Conservation (phyloP, 2,113 vertebrate species). For the Psittacus erithacus region DNA sequence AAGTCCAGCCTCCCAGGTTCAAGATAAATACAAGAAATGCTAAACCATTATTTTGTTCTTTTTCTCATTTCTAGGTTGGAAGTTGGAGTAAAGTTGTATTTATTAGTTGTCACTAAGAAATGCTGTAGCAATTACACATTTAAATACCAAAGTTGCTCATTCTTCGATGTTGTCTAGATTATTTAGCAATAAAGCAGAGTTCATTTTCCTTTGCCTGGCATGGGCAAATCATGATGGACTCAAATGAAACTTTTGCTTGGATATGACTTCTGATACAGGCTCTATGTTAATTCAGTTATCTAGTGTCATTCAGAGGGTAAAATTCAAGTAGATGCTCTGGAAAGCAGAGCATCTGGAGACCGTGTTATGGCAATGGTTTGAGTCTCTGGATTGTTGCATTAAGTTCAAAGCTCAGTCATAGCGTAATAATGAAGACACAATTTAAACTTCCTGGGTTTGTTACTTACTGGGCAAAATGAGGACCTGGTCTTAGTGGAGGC, state of each 20-base stretch:
- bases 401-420: not conserved
- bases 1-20: not conserved
- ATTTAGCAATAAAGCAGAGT: not conserved
- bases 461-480: not conserved
- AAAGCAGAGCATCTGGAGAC: not conserved
- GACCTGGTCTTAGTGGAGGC: not conserved
- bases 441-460: not conserved
- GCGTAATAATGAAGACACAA: not conserved
- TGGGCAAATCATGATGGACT: not conserved
- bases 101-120: not conserved
- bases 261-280: not conserved
- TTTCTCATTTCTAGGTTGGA: not conserved
- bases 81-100: not conserved
- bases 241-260: not conserved
- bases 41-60: not conserved
- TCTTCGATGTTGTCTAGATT: not conserved
- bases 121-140: not conserved
- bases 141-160: not conserved
- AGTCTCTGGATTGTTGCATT: not conserved
- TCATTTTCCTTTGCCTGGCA: not conserved
- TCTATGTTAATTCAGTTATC: not conserved
- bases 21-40: not conserved
- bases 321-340: not conserved
- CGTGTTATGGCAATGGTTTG: not conserved
- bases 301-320: not conserved